phyloP scores from a whole-genome alignment of 2,888 invertebrate genomes.

The Argynnis bischoffii region DNA sequence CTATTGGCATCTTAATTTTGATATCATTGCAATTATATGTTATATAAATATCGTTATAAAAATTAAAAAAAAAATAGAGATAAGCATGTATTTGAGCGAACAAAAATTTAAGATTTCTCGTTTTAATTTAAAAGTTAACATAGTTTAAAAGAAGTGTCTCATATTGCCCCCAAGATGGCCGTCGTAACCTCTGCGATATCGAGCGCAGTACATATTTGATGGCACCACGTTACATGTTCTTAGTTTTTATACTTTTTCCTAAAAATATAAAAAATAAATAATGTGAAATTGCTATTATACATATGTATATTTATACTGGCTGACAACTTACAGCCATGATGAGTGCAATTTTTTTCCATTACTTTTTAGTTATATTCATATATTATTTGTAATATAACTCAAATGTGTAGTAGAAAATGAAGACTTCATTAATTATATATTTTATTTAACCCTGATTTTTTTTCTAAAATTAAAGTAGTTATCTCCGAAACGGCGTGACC shows the following conservation, averaged over 20 bases:
- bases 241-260: constrained; percentile 7
- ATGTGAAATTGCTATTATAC: neutral
- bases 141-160: constrained; percentile 3
- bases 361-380: too few relatives aligned
- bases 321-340: too few relatives aligned
- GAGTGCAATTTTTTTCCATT: too few relatives aligned
- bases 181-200: constrained; percentile 31
- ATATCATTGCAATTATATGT: too few relatives aligned
- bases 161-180: constrained; percentile 26
- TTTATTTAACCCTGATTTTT: too few relatives aligned
- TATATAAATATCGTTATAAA: too few relatives aligned
- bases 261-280: neutral
- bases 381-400: too few relatives aligned
- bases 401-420: neutral
- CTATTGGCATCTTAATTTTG: too few relatives aligned
- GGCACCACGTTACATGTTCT: constrained; percentile 11
- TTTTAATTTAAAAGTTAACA: constrained; percentile 10
- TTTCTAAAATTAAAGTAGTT: too few relatives aligned
- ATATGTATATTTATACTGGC: too few relatives aligned
- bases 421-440: neutral
- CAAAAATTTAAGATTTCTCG: neutral
- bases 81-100: neutral
- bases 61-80: too few relatives aligned
- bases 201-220: constrained; percentile 37
- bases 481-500: too few relatives aligned